Evolutionary conservation across 2,113 vertebrate species (phyloP), one percentile per base, ranked within the genome.

Genomic region (Thamnaconus septentrionalis): DNA sequence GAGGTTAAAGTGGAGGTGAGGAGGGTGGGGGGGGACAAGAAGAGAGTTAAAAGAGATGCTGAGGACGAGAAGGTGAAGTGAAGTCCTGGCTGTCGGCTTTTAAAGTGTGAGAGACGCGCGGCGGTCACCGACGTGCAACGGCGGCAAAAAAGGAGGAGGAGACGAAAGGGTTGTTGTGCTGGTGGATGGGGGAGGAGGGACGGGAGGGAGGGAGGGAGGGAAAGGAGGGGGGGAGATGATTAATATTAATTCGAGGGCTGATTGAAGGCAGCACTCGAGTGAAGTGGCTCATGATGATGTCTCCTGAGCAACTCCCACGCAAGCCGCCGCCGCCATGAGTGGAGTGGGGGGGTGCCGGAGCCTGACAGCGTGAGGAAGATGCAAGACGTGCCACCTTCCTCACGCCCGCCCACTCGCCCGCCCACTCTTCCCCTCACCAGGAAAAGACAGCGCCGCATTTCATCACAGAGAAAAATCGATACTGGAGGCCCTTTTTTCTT

Each of bases 181-280:
- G 56, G 47, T 45, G 66, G 7, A 66, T 55, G 31, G 18, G 56
- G 4, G 47, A 9, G 73, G 66, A 12, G 75, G 41, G 54, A 7
- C 12, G 73, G 60, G 69, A 59, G 41, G 31, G 59, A 31, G 44
- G 18, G 18, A 31, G 18, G 18, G 18, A 31, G 18, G 18, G 18
- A 31, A 10, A 71, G 69, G 40, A 73, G 41, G 54, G 31, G 73
- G 69, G 41, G 75, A 41, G 54, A 41, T 83, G 73, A 85, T 88
- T 88, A 87, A 87, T 88, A 88, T 90, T 83, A 88, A 90, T 88
- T 87, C 61, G 53, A 81, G 71, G 50, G 69, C 75, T 85, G 87
- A 90, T 88, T 89, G 83, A 87, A 88, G 75, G 82, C 85, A 83
- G 81, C 80, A 75, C 78, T 86, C 67, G 59, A 79, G 75, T 79